Percentiles rank a stretch among this genome's conserved stretches.
Evolutionary conservation across 2,888 invertebrate species (phyloP).

Genomic region (Pristionchus mayeri): DNA sequence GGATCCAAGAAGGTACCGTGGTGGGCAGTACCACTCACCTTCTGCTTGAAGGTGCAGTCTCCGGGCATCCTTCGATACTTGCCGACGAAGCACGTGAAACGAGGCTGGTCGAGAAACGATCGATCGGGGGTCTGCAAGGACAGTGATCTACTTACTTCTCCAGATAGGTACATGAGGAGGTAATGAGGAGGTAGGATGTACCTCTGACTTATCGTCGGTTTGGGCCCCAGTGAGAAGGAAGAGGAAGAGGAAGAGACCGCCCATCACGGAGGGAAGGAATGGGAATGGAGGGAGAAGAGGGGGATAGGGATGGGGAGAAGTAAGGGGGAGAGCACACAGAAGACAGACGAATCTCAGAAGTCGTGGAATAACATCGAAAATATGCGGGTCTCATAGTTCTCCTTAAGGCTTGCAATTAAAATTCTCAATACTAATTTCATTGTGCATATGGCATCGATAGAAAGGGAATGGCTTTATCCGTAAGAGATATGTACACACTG

Average conservation of each 20-base stretch:
- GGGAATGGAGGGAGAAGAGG: constrained; percentile 9
- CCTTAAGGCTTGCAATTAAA: no score
- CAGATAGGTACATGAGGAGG: not conserved
- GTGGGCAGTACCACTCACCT: not conserved
- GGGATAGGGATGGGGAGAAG: no score
- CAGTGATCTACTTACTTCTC: not conserved
- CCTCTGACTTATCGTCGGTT: not conserved
- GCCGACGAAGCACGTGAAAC: not conserved
- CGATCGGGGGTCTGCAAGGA: not conserved
- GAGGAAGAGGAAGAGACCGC: not conserved
- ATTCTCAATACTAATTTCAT: not conserved
- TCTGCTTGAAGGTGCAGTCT: not conserved
- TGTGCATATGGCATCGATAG: not conserved
- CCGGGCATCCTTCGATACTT: not conserved
- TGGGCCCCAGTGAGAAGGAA: not conserved
- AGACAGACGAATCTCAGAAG: no score
- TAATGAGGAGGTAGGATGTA: not conserved
- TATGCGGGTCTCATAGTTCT: no score
- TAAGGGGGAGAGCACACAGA: no score
- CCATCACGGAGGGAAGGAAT: not conserved
- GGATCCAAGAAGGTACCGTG: not conserved
- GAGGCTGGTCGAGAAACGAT: not conserved
- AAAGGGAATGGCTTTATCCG: not conserved
- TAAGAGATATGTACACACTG: constrained; percentile 1
- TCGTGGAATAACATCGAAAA: no score